These are phyloP conservation scores for Steinernema hermaphroditum DNA, from an alignment of 2,888 invertebrate species.

Conservation along the genomic window DNA sequence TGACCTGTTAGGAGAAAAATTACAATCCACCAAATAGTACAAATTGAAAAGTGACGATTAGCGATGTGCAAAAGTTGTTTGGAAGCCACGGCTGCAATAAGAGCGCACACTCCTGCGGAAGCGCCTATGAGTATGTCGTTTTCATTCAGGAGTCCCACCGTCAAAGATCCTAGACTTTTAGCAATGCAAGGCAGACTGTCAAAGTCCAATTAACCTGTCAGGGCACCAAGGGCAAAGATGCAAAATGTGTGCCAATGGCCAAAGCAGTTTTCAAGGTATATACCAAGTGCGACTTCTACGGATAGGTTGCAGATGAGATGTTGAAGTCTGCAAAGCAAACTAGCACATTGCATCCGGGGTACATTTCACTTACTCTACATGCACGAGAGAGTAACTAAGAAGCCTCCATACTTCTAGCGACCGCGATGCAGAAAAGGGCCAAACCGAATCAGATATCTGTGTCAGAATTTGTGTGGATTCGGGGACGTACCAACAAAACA, in stretches of 20 bases:
- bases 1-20: slow-evolving; percentile 13
- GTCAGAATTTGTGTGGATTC: background rate
- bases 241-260: background rate
- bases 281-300: slow-evolving; percentile 4
- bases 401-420: background rate
- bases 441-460: background rate
- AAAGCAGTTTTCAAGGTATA: slow-evolving; percentile 17
- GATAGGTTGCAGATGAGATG: slow-evolving; percentile 6
- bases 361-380: slow-evolving; percentile 8
- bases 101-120: slow-evolving; percentile 11
- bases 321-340: background rate
- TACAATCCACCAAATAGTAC: slow-evolving; percentile 8
- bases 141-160: background rate
- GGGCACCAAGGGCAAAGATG: background rate
- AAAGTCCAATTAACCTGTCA: background rate
- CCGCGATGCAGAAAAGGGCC: background rate
- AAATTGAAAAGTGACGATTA: background rate
- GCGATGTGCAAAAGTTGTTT: background rate
- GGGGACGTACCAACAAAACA: background rate
- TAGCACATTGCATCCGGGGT: background rate
- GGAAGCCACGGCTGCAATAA: slow-evolving; percentile 1
- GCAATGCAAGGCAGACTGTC: background rate
- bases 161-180: background rate
- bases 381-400: background rate
- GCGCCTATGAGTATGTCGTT: slow-evolving; percentile 22